Evolutionary conservation across 2,888 invertebrate genomes (phyloP), one percentile per base, ranked within the genome.

Genomic region (Parnassius apollo): DNA sequence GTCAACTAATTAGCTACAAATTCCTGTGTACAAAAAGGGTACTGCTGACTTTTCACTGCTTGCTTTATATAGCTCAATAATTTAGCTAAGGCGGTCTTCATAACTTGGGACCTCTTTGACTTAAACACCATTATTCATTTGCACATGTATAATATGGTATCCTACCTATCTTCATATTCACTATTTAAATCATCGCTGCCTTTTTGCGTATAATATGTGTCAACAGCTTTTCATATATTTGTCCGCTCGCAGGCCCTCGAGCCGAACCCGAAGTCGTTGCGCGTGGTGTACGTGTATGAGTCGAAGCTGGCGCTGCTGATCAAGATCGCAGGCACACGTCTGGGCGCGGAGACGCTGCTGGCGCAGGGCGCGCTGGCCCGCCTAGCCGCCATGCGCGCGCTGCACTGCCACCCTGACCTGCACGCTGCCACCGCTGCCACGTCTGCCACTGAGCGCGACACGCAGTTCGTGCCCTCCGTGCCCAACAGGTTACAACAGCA

Each of bases 231-330:
- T 35, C 35, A 7, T 35, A 35, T 7, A 35, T 7, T 35, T 45
- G 2, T 42, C 9, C 9, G 22, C 35, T 42, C 2, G 0, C 77
- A 91, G 77, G 93, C 95, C n/a, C 75, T 96, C 53, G 94, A 95
- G 71, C 93, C 93, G 12, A 93, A 91, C 68, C 94, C 95, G 0
- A 93, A 93, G 57, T 94, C 94, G 2, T 91, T 98, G 52, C 94
- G 96, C 62, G 94, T 95, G 0, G 85, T 98, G 0, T 98, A 97
- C 88, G 94, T 97, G 13, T 98, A 97, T 85, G 96, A 97, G 82
- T 95, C 97, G 0, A 96, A 97, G 88, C 95, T 98, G 95, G 94
- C 96, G 48, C 93, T 96, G 69, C 91, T 97, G 18, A 92, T 94
- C 59, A 93, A 95, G 75, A 91, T 97, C 72, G 95, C 96, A 0